A percentile compares a stretch with the other conserved stretches of the same genome.
These are phyloP conservation scores for Crematogaster levior DNA, from an alignment of 2,888 invertebrate species.

Conservation along the genomic window DNA sequence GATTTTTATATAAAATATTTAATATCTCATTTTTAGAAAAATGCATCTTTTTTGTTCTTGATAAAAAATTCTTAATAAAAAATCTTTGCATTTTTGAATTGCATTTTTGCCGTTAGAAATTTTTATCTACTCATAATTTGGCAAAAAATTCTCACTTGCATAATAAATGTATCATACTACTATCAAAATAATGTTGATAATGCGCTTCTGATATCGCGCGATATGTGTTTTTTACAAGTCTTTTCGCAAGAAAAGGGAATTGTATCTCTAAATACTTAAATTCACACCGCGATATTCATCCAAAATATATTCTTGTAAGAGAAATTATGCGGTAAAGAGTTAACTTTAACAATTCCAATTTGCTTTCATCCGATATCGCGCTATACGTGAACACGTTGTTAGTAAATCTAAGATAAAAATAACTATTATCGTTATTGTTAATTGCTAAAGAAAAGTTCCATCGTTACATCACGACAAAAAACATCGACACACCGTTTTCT, in stretches of 20 bases:
- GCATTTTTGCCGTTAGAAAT: neutral
- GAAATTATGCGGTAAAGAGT: conserved; percentile 51
- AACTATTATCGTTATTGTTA: conserved; percentile 13
- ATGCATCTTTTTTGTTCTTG: neutral
- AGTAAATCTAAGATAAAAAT: conserved; percentile 47
- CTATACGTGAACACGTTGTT: conserved; percentile 6
- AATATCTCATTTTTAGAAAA: conserved; percentile 3
- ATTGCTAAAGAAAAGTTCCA: conserved; percentile 26
- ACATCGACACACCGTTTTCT: conserved; percentile 6
- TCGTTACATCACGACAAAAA: conserved; percentile 41
- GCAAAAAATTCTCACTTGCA: conserved; percentile 36
- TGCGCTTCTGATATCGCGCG: neutral
- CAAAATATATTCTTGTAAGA: neutral
- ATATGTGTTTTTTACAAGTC: conserved; percentile 22
- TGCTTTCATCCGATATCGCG: neutral
- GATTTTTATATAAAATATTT: conserved; percentile 18
- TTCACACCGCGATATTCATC: neutral
- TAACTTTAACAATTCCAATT: neutral
- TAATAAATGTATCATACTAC: conserved; percentile 3
- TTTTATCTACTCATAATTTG: conserved; percentile 9
- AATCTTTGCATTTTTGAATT: too few species aligned
- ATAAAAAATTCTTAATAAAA: conserved; percentile 1
- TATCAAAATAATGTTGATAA: conserved; percentile 33
- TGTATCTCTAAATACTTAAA: neutral
- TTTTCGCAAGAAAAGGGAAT: neutral